phyloP scores from a whole-genome alignment of 2,888 invertebrate genomes.

The Drosophila neotestacea region DNA sequence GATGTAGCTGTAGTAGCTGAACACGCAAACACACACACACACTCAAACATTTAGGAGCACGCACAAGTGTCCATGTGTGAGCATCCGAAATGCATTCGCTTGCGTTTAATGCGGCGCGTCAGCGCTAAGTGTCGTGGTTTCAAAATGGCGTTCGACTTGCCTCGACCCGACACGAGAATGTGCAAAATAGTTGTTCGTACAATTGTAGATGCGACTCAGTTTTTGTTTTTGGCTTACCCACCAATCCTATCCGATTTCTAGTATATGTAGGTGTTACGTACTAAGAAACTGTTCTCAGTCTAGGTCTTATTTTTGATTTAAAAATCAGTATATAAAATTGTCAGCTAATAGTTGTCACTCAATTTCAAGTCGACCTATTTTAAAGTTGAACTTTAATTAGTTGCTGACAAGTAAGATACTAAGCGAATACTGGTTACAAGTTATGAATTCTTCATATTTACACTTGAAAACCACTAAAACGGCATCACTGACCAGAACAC shows the following conservation, averaged over 20 bases:
- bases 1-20: conserved; percentile 40
- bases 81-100: conserved; percentile 59
- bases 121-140: conserved; percentile 75
- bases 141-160: conserved; percentile 67
- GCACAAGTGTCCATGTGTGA: neutral
- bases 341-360: no score
- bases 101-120: conserved; percentile 74
- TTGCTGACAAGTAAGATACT: no score
- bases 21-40: conserved; percentile 10
- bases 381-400: no score
- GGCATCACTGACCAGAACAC: neutral
- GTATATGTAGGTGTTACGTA: no score
- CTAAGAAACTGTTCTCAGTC: no score
- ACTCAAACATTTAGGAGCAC: neutral
- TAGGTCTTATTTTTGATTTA: no score
- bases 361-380: no score
- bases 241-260: neutral
- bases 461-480: no score
- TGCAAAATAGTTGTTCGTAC: conserved; percentile 4
- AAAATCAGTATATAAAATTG: no score
- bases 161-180: conserved; percentile 16
- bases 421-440: no score
- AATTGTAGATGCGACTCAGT: neutral
- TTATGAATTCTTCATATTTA: no score
- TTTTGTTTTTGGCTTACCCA: conserved; percentile 11